Conservation (phyloP, 2,113 vertebrate genomes). For the Chloebia gouldiae region DNA sequence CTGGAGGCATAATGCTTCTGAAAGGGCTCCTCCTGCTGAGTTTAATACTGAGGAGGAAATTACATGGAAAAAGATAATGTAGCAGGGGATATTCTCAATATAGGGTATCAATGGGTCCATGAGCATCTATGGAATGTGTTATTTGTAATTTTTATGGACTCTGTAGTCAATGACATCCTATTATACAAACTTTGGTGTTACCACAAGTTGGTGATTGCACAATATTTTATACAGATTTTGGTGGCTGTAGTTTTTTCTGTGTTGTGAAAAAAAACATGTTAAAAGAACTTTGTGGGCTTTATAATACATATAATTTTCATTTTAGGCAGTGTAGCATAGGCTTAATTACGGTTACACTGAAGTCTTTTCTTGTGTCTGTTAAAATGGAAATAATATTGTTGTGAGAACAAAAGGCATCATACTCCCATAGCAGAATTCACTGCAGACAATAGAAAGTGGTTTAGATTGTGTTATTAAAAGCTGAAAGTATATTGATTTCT, state of each 20-base stretch:
- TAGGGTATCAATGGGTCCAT: background rate
- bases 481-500: conserved; percentile 47
- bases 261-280: background rate
- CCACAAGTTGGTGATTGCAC: background rate
- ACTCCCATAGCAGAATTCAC: background rate
- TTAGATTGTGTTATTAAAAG: conserved; percentile 46
- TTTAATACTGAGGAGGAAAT: background rate
- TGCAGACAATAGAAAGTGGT: background rate
- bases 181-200: background rate
- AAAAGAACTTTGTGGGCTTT: background rate
- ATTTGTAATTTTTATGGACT: background rate
- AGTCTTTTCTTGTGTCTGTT: conserved; percentile 16
- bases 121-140: background rate
- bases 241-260: background rate
- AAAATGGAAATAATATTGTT: background rate
- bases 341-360: conserved; percentile 36
- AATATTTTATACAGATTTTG: background rate
- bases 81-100: background rate
- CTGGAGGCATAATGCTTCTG: background rate
- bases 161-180: background rate
- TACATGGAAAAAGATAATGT: background rate
- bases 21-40: background rate
- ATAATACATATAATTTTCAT: conserved; percentile 17
- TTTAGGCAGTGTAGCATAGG: background rate
- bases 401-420: background rate